Base-by-base conservation (phyloP, 2,113 vertebrate species). In the Falco punctatus region DNA sequence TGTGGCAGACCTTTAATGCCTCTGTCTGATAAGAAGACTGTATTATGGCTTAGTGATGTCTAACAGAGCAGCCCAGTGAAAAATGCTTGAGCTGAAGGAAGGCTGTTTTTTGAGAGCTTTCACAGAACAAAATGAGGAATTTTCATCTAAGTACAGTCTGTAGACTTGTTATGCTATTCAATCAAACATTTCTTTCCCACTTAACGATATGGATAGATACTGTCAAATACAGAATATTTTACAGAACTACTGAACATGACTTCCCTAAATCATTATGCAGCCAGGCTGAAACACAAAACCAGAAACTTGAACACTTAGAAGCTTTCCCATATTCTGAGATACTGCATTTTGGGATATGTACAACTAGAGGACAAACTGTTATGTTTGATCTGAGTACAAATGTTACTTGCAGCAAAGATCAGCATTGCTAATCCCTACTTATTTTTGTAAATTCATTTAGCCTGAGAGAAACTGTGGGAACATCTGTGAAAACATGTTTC, bases 221-320 rank as follows among this genome's bases (percentile, higher is more conserved):
- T 78, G 48, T 86, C 42, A 92, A 83, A 91, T 62, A 42, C 22
- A 79, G 57, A 73, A 49, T 69, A 89, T 87, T 95, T 89, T 95
- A 30, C 38, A 85, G 35, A 92, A 67, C 16, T 78, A 77, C 48
- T 86, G 38, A 54, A 58, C 42, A 32, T 2, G 9, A 52, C 13
- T 75, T 91, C 21, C 33, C 6, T 52, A 71, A 79, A 79, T 72
- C 28, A 40, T 79, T 79, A 78, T 74, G 26, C 55, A 81, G 55
- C 11, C 42, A 87, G 40, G 46, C 59, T 94, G 44, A 94, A 89
- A 78, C 5, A 86, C 9, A 78, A 70, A 88, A 92, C 11, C 13
- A 13, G 61, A 91, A 92, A 51, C 6, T 15, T 74, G 51, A 78
- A 88, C 23, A 38, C 22, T 54, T 44, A 70, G 35, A 65, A 61